These are phyloP conservation scores for Cordilura impudica DNA, from an alignment of 2,888 invertebrate genomes.

Conservation along the genomic window DNA sequence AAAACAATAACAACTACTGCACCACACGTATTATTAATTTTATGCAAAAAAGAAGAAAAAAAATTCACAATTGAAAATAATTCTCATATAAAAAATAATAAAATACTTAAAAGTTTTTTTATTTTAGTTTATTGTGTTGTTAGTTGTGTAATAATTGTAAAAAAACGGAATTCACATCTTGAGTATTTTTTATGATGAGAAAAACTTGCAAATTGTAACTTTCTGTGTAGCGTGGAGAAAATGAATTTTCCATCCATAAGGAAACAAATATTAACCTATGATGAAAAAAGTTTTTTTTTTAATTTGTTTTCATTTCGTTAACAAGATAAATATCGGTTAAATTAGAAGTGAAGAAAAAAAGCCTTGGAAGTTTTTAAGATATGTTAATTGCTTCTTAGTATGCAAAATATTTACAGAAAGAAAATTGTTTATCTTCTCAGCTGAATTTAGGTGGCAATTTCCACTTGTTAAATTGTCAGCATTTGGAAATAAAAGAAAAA, in stretches of 20 bases:
- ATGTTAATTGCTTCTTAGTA: background rate
- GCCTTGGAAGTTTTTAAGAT: slow-evolving; percentile 17
- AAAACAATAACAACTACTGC: slow-evolving; percentile 27
- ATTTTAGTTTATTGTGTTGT: background rate
- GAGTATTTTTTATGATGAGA: slow-evolving; percentile 6
- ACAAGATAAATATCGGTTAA: slow-evolving; percentile 29
- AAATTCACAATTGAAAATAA: slow-evolving; percentile 34
- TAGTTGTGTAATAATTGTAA: slow-evolving; percentile 40
- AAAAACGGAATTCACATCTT: slow-evolving; percentile 25
- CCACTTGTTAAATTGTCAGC: too few species aligned
- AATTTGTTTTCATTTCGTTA: slow-evolving; percentile 17
- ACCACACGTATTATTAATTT: slow-evolving; percentile 28
- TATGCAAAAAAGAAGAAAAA: slow-evolving; percentile 32
- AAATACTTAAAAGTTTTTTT: slow-evolving; percentile 18
- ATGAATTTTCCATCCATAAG: background rate
- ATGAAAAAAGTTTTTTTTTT: background rate
- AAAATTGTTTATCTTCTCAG: too few species aligned
- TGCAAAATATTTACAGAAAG: background rate
- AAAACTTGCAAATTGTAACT: slow-evolving; percentile 16
- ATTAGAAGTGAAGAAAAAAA: slow-evolving; percentile 5
- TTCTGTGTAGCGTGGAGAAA: background rate
- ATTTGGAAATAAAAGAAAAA: too few species aligned
- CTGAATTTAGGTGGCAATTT: too few species aligned
- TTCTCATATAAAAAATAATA: slow-evolving; percentile 23
- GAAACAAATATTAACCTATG: slow-evolving; percentile 3